A percentile compares a stretch with the other conserved stretches of the same genome.
Evolutionary conservation across 1,140 invertebrate genomes (phyloP).

Genomic region (Brachionus manjavacas): DNA sequence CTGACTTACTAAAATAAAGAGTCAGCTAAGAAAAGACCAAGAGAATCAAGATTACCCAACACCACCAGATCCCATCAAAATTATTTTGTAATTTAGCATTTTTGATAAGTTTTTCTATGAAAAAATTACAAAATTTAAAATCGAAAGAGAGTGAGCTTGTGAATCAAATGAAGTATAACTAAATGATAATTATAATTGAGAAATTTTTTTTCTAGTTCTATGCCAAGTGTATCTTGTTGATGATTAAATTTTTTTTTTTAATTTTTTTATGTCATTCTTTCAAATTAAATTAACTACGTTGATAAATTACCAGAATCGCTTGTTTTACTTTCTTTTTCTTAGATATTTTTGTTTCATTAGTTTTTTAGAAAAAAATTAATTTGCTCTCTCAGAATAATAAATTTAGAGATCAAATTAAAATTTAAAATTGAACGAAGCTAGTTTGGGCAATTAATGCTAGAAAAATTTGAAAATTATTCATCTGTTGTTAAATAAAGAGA

Average conservation of each 20-base stretch:
- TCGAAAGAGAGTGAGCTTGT: neutral
- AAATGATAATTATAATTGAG: neutral
- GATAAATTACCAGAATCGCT: neutral
- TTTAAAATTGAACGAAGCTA: neutral
- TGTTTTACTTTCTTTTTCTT: neutral
- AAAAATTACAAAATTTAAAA: neutral
- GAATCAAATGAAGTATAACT: neutral
- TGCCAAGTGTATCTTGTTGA: neutral
- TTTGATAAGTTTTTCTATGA: neutral
- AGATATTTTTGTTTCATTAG: neutral
- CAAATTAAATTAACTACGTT: neutral
- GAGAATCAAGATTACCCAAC: conserved; percentile 76
- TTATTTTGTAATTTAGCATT: conserved; percentile 99
- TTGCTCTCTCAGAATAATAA: neutral
- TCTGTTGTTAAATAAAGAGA: no score
- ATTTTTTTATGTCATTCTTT: neutral
- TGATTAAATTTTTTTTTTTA: neutral
- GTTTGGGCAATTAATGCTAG: no score
- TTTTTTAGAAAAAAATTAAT: neutral
- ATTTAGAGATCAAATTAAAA: neutral
- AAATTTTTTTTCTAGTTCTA: conserved; percentile 3
- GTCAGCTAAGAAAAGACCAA: neutral
- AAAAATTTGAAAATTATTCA: no score
- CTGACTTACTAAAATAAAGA: neutral
- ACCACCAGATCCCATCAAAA: conserved; percentile 94